Evolutionary conservation across 1,140 invertebrate genomes (phyloP).

Genomic region (Brachionus sp.): DNA sequence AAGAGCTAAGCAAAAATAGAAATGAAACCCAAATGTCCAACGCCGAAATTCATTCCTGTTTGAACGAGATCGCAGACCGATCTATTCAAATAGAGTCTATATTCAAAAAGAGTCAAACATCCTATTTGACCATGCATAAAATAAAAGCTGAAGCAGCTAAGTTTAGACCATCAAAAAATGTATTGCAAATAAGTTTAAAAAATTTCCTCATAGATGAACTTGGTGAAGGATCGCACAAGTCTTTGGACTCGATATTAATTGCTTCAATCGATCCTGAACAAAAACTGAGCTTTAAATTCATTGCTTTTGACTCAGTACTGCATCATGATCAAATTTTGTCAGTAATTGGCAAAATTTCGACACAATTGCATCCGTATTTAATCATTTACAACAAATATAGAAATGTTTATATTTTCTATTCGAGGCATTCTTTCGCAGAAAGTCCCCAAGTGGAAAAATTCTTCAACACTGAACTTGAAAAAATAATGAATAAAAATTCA

Average conservation of each 20-base stretch:
- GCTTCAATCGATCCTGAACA: not conserved
- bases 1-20: not conserved
- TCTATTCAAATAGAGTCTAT: slow-evolving; percentile 35
- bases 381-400: slow-evolving; percentile 27
- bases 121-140: slow-evolving; percentile 12
- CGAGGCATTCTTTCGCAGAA: not conserved
- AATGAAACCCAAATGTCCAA: not conserved
- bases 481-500: not conserved
- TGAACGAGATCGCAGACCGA: not conserved
- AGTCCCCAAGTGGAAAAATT: not conserved
- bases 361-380: not conserved
- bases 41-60: not conserved
- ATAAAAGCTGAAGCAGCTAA: slow-evolving; percentile 23
- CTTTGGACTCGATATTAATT: not conserved
- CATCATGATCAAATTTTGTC: slow-evolving; percentile 19
- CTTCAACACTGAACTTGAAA: not conserved
- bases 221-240: not conserved
- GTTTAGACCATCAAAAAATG: slow-evolving; percentile 32
- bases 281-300: not conserved
- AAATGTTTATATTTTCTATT: slow-evolving; percentile 33
- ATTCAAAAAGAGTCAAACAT: not conserved
- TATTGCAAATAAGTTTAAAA: not conserved
- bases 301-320: not conserved
- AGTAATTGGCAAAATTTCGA: not conserved
- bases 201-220: slow-evolving; percentile 13